Conservation (phyloP, 2,797 vertebrate genomes). For the Rhinogobio ventralis region DNA sequence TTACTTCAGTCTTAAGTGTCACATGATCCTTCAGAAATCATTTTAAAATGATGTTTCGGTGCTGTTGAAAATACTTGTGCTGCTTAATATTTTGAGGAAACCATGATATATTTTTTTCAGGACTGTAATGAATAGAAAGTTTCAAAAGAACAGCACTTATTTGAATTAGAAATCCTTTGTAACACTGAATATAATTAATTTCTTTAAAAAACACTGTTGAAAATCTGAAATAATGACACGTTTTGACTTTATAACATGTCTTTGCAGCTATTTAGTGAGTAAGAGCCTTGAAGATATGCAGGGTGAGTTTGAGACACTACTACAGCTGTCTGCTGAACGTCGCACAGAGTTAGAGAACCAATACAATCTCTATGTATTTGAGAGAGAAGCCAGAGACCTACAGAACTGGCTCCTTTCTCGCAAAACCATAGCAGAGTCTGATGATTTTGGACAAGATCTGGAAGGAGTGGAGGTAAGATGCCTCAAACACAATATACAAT, state of each 20-base stretch:
- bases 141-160: neutral
- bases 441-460: slow-evolving; percentile 87
- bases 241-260: slow-evolving; percentile 9
- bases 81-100: neutral
- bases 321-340: slow-evolving; percentile 72
- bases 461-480: slow-evolving; percentile 82
- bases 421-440: slow-evolving; percentile 76
- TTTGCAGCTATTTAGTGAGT: slow-evolving; percentile 67
- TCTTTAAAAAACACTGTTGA: neutral
- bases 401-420: slow-evolving; percentile 84
- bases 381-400: slow-evolving; percentile 83
- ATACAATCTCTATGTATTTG: slow-evolving; percentile 82
- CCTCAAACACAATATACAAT: neutral
- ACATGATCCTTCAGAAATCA: neutral
- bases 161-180: neutral
- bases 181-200: neutral
- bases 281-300: slow-evolving; percentile 71
- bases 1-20: neutral
- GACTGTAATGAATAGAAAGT: neutral
- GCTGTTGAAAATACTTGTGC: neutral
- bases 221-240: neutral
- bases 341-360: slow-evolving; percentile 77
- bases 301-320: slow-evolving; percentile 74
- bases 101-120: neutral
- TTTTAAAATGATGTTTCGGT: neutral